A percentile compares a stretch with the other conserved stretches of the same genome.
Evolutionary conservation across 2,113 vertebrate genomes (phyloP).

Genomic region (Etheostoma cragini): DNA sequence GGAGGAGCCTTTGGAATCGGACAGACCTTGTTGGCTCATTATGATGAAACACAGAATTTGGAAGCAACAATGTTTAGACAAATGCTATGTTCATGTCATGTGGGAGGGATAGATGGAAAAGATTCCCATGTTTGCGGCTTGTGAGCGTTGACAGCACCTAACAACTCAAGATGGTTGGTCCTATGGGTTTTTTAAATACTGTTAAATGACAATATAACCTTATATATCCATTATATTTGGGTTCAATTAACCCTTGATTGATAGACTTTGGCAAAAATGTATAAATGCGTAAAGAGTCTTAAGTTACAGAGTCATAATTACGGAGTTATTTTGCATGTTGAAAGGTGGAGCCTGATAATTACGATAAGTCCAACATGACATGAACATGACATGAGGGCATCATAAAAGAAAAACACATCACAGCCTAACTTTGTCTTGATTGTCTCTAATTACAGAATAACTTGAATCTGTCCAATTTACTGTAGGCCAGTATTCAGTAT

Average conservation of each 20-base stretch:
- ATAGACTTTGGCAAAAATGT: not conserved
- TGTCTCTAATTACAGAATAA: not conserved
- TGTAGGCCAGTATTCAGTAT: too few relatives aligned
- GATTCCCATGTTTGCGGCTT: not conserved
- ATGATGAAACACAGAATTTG: slow-evolving; percentile 1
- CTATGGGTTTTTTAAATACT: slow-evolving; percentile 1
- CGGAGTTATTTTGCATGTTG: not conserved
- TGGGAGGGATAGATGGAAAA: not conserved
- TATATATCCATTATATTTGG: not conserved
- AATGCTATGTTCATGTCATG: not conserved
- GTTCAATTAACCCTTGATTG: not conserved
- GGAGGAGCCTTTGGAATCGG: not conserved
- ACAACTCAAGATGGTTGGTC: not conserved
- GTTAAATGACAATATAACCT: not conserved
- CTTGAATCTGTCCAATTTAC: too few relatives aligned
- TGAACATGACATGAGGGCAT: not conserved
- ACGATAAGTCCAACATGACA: not conserved
- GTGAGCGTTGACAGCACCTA: not conserved
- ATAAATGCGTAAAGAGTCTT: not conserved
- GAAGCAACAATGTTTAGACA: not conserved
- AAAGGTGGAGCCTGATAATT: not conserved
- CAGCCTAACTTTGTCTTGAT: not conserved
- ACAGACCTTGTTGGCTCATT: not conserved
- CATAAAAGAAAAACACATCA: not conserved
- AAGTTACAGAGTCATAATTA: not conserved